Evolutionary conservation across 2,113 vertebrate species (phyloP).

Genomic region (Irena cyanogastra): DNA sequence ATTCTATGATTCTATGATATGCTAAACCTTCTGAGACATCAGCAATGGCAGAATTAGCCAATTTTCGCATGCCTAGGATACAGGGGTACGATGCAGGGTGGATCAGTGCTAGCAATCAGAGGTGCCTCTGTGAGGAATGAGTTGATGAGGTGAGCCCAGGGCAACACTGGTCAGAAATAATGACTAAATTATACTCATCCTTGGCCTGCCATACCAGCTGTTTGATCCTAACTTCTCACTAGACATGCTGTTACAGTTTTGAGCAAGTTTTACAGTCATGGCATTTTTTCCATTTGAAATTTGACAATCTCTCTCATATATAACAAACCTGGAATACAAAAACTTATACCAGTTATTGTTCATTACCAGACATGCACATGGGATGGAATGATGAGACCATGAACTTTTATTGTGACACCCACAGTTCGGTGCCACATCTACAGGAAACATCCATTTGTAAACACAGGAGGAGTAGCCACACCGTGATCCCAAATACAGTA

Average conservation of each 20-base stretch:
- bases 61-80: neutral
- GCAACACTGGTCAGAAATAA: neutral
- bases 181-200: neutral
- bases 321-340: neutral
- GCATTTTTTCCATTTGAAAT: neutral
- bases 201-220: neutral
- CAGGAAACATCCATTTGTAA: neutral
- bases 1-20: neutral
- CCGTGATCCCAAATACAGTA: neutral
- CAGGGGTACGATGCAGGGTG: fast-evolving
- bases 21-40: neutral
- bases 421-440: fast-evolving
- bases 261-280: neutral
- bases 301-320: neutral
- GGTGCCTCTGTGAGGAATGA: neutral
- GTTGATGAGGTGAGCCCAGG: neutral
- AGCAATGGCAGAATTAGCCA: neutral
- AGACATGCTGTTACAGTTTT: neutral
- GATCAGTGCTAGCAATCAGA: neutral
- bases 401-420: neutral
- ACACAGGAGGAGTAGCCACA: neutral
- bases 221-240: neutral
- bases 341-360: neutral
- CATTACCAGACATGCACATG: neutral
- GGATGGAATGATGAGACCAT: neutral